phyloP scores from a whole-genome alignment of 1,140 invertebrate species.

The Diorhabda sublineata region DNA sequence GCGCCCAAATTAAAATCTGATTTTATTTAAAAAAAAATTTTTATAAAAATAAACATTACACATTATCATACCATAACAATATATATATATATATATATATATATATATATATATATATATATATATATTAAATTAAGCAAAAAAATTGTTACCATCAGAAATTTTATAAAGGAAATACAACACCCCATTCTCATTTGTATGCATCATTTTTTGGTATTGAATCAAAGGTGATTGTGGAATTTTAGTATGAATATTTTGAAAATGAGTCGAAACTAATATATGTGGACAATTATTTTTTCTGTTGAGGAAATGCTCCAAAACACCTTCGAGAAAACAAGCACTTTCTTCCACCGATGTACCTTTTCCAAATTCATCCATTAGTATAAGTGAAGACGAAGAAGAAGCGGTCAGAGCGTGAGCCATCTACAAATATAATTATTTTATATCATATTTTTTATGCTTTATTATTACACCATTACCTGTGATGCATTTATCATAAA shows the following conservation, averaged over 20 bases:
- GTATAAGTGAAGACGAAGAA: conserved; percentile 64
- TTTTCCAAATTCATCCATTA: conserved; percentile 91
- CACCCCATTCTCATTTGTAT: conserved; percentile 28
- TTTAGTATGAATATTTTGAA: conserved; percentile 58
- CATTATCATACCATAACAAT: no score
- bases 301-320: conserved; percentile 61
- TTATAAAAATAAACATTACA: no score
- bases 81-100: no score
- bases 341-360: conserved; percentile 78
- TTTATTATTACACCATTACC: conserved; percentile 48
- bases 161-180: conserved; percentile 42
- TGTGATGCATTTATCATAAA: conserved; percentile 83
- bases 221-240: conserved; percentile 62
- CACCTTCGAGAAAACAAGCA: conserved; percentile 61
- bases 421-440: conserved; percentile 56
- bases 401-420: conserved; percentile 62
- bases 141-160: conserved; percentile 27
- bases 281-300: conserved; percentile 62
- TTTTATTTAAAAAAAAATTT: no score
- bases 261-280: conserved; percentile 74
- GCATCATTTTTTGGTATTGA: conserved; percentile 48
- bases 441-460: neutral
- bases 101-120: no score
- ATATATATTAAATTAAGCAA: neutral
- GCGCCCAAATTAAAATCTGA: no score